Base-by-base conservation (phyloP, 1,140 invertebrate species). In the Acromyrmex charruanus region DNA sequence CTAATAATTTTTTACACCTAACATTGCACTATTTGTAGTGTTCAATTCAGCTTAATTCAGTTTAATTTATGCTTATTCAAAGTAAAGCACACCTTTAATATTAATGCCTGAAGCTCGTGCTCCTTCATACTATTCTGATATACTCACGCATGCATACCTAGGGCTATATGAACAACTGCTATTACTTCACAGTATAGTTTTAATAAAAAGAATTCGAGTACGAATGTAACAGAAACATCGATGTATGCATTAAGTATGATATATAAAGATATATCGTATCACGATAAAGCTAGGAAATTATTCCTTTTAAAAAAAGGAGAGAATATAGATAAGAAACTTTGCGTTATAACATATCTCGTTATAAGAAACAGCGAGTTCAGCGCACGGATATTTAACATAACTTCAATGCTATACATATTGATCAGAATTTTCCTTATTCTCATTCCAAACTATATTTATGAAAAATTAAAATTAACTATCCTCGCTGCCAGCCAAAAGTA, bases 141-240 rank as follows among this genome's bases (percentile, higher is more conserved):
- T 55, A 74, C 55, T 74, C 80, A 84, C 58, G 39, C 80, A 84
- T 14, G 39, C 80, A 84, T 21, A 75, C 80, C 28, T 84, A 84
- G 80, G 80, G 80, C 69, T 84, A 63, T 63, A 75, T 31, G 59
- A 74, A 81, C 79, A 61, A 75, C 69, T 61, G 69, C 39, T 74
- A 74, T 84, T 84, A 84, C 55, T 51, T 74, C 68, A 75, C 55
- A 44, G 53, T 84, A 35, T 35, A 49, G 44, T 84, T 84, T 44
- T 84, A 84, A 51, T 84, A 75, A 84, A 84, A 84, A 84, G 55
- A 74, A 75, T 74, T 74, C 39, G 39, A 51, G 2, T 81, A 81
- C 53, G 69, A 61, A 84, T 18, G 53, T 61, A 74, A 82, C 18
- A 25, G 39, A 75, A 75, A 74, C 68, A 82, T 74, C 80, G 68